phyloP scores from a whole-genome alignment of 2,888 invertebrate species.

The Eupithecia centaureata region DNA sequence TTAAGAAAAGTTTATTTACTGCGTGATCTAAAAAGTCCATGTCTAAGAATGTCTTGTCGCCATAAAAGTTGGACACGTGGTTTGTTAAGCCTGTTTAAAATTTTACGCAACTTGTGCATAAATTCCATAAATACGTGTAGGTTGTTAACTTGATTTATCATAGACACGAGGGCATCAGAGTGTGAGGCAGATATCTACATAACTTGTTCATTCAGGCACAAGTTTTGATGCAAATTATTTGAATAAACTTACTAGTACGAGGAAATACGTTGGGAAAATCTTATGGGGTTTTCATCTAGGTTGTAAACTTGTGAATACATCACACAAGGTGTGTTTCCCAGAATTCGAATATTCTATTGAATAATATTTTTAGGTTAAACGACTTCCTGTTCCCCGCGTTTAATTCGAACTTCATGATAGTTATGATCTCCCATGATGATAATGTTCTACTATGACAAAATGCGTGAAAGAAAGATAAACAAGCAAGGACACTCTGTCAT shows the following conservation, averaged over 20 bases:
- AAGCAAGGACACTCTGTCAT: too few species aligned
- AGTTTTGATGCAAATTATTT: not conserved
- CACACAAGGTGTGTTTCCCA: not conserved
- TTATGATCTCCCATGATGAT: too few species aligned
- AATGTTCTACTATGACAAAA: too few species aligned
- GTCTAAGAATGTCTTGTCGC: too few species aligned
- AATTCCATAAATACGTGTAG: not conserved
- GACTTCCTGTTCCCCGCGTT: too few species aligned
- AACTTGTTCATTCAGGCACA: conserved; percentile 7
- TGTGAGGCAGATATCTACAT: conserved; percentile 7
- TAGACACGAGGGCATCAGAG: not conserved
- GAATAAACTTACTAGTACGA: not conserved
- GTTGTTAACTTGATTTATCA: not conserved
- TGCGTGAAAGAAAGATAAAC: too few species aligned
- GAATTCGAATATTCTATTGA: not conserved
- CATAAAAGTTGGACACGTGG: not conserved
- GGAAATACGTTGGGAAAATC: not conserved
- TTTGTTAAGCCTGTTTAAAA: not conserved
- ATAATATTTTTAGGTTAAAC: not conserved
- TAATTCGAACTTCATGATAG: too few species aligned
- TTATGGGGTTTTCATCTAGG: not conserved
- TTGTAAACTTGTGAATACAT: not conserved
- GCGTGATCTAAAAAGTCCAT: too few species aligned
- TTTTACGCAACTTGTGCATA: not conserved
- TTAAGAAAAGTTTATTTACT: not conserved